Evolutionary conservation across 2,797 vertebrate species (phyloP), one percentile per base, ranked within the genome.

Genomic region (Meriones psammophilus): DNA sequence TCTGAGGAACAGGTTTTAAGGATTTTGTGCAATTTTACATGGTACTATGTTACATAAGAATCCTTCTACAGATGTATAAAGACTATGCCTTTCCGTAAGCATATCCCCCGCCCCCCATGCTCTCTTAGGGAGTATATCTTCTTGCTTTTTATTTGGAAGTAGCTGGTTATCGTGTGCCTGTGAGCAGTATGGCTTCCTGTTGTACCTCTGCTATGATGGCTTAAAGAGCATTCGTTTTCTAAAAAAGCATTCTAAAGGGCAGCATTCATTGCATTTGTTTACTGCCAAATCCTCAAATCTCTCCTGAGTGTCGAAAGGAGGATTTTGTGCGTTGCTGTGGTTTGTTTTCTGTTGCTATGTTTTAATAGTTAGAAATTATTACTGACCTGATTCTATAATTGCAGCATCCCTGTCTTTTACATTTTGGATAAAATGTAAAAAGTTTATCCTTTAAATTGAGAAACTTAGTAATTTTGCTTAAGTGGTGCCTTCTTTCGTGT

Each of bases 401-500:
- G 2, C 3, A 64, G 9, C 81, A 69, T 6, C 4, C 18, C 88
- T 13, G 9, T 88, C 17, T 7, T 10, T 90, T 94, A 77, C 0
- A 91, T 13, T 95, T 42, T 88, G 42, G 71, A 74, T 2, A 58
- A 58, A 58, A 58, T 1, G 83, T 36, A 95, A 33, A 86, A 87
- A n/a, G 83, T 36, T 66, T 91, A 92, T 69, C 8, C 26, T 93
- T 92, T 95, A 91, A 87, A 76, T 92, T 92, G 78, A 95, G 30
- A 88, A 89, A 15, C 22, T 86, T 76, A 68, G 14, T 92, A 62
- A 64, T 92, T 69, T 95, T 94, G 26, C 17, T 91, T 92, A 92
- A 96, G 64, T 93, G 84, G 54, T 91, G 42, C 60, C 28, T 90
- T 96, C 42, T 92, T 79, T 78, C 28, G 4, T 86, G 5, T 79